Base-by-base conservation (phyloP, 2,113 vertebrate species). In the Piliocolobus tephrosceles region DNA sequence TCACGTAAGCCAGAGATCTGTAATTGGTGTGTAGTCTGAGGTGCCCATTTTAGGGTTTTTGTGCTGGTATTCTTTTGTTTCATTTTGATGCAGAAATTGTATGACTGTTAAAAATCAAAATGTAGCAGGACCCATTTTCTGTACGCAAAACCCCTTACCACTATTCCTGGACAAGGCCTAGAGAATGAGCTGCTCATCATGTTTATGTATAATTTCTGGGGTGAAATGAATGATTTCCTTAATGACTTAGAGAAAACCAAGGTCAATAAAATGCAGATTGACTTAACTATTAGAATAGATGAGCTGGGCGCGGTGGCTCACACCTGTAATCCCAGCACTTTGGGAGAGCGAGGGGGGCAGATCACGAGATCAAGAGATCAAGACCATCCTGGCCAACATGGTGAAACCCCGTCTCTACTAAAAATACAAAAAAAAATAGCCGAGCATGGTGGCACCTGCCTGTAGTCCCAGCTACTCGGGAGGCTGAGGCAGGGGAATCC, bases 151-250 rank as follows among this genome's bases (percentile, higher is more conserved):
- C 10, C 8, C 55, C 55, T 70, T 22, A 8, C 55, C 58, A 87
- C 35, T 76, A 2, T 79, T 97, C 57, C 68, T 85, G 57, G 95
- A 97, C 85, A 73, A 84, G 35, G 52, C 89, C 85, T 88, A n/a
- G 57, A 73, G 11, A 82, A 50, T n/a, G 55, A 72, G 45, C 82
- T 58, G 35, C 81, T 95, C 25, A 0, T 68, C 1, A 0, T 3
- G 4, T 43, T 76, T 40, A 82, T 52, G 83, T 45, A 30, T 40
- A 66, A 81, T 58, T 87, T 35, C n/a, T 84, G 23, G 76, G 78
- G 27, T 89, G 5, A 43, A 58, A 87, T 40, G 27, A 92, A 73
- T 79, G 22, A 43, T 78, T 82, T 66, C n/a, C 40, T 80, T 72
- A 27, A 16, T 18, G n/a, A 45, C 43, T 38, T 95, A 88, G 72